phyloP scores from a whole-genome alignment of 2,888 invertebrate species.

The Drosophila tanythrix region DNA sequence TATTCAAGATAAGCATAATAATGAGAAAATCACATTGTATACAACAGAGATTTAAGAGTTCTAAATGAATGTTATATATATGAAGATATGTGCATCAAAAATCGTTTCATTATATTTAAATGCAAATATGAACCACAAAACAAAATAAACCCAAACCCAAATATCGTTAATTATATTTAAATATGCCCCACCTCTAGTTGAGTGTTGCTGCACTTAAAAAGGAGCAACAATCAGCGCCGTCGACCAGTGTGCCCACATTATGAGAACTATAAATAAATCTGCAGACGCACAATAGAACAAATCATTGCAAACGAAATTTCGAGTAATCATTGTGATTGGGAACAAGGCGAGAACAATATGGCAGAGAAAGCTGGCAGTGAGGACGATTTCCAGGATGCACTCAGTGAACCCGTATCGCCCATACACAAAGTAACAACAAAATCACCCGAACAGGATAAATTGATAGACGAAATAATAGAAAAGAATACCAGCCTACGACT shows the following conservation, averaged over 20 bases:
- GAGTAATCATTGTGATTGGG: conserved; percentile 30
- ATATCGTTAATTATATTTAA: not conserved
- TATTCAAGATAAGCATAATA: not conserved
- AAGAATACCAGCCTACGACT: conserved; percentile 74
- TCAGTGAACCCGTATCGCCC: conserved; percentile 42
- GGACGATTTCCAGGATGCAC: conserved; percentile 83
- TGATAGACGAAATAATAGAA: conserved; percentile 77
- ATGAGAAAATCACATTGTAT: not conserved
- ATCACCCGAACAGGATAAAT: conserved; percentile 49
- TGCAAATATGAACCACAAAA: not conserved
- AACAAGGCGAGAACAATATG: conserved; percentile 28
- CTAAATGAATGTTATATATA: not conserved
- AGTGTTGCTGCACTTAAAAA: conserved; percentile 2
- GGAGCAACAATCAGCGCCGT: not conserved
- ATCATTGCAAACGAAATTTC: conserved; percentile 53
- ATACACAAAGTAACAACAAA: conserved; percentile 20
- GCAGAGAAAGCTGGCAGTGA: conserved; percentile 70
- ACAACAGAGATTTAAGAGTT: not conserved
- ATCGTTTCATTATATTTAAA: not conserved
- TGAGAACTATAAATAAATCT: conserved; percentile 7
- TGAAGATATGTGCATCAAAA: not conserved
- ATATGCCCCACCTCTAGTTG: conserved; percentile 6
- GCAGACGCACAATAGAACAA: conserved; percentile 37
- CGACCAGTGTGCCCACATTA: conserved; percentile 21
- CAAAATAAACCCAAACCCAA: not conserved